phyloP scores from a whole-genome alignment of 2,797 vertebrate species.

The Hemitrygon akajei region DNA sequence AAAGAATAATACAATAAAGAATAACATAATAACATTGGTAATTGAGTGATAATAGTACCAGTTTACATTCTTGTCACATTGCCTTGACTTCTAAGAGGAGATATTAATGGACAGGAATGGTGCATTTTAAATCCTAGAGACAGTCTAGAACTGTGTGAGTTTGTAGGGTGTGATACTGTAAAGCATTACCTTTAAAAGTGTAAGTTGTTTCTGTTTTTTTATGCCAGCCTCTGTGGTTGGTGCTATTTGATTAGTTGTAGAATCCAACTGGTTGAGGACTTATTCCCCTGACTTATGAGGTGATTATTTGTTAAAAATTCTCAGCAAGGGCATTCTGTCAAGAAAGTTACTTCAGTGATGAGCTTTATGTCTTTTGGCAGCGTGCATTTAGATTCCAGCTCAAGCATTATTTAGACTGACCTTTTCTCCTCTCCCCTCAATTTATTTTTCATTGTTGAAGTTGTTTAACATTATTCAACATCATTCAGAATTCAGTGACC shows the following conservation, averaged over 20 bases:
- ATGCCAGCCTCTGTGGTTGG: neutral
- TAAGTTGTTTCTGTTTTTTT: neutral
- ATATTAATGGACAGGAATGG: neutral
- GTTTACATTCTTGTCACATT: neutral
- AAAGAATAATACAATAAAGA: too few relatives aligned
- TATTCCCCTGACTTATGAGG: neutral
- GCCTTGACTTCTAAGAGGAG: neutral
- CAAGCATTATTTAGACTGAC: neutral
- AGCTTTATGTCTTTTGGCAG: neutral
- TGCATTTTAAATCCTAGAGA: neutral
- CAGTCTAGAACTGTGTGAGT: neutral
- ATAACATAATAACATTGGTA: neutral
- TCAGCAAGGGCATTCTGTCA: neutral
- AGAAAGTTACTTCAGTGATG: neutral
- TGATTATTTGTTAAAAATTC: neutral
- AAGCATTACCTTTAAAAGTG: neutral
- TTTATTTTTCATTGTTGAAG: neutral
- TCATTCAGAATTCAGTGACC: neutral
- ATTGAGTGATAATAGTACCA: neutral
- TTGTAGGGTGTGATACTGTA: neutral
- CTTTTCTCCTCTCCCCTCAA: neutral
- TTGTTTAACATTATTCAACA: neutral
- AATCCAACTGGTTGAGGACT: neutral
- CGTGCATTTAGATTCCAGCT: neutral
- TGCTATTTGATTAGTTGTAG: neutral